Percentiles rank a stretch among this genome's conserved stretches.
Conservation (phyloP, 2,797 vertebrate species). For the Picus viridis region DNA sequence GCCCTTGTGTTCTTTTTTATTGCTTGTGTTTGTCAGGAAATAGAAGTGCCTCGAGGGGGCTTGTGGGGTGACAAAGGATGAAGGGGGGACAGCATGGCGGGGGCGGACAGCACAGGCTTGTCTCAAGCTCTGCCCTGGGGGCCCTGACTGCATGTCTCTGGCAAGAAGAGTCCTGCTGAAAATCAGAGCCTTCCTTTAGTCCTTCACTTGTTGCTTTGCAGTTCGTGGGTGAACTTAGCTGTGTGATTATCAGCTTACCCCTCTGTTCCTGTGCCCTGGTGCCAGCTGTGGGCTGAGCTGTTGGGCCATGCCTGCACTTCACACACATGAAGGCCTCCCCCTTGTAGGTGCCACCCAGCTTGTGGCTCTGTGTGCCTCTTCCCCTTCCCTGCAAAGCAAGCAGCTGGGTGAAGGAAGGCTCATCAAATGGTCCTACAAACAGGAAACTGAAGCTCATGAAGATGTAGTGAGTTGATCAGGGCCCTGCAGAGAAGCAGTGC, state of each 20-base stretch:
- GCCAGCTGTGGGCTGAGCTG: neutral
- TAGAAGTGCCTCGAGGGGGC: neutral
- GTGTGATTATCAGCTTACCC: neutral
- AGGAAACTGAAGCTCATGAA: neutral
- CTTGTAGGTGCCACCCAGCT: neutral
- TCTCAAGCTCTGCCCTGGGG: neutral
- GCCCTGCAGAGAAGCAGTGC: neutral
- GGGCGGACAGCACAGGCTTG: neutral
- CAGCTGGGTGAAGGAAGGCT: neutral
- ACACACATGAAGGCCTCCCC: neutral
- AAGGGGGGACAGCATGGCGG: neutral
- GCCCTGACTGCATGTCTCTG: neutral
- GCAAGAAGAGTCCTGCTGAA: neutral
- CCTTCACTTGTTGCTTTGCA: neutral
- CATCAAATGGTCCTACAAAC: neutral
- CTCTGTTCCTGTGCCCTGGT: neutral
- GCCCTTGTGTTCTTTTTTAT: neutral
- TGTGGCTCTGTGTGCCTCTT: neutral
- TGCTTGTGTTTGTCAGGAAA: neutral
- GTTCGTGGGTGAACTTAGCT: neutral
- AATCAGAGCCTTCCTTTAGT: neutral
- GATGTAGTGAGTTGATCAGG: constrained; percentile 23
- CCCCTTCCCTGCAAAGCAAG: neutral
- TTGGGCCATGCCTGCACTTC: neutral
- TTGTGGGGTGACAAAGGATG: neutral